Base-by-base conservation (phyloP, 2,888 invertebrate species). In the Dromius quadrimaculatus region DNA sequence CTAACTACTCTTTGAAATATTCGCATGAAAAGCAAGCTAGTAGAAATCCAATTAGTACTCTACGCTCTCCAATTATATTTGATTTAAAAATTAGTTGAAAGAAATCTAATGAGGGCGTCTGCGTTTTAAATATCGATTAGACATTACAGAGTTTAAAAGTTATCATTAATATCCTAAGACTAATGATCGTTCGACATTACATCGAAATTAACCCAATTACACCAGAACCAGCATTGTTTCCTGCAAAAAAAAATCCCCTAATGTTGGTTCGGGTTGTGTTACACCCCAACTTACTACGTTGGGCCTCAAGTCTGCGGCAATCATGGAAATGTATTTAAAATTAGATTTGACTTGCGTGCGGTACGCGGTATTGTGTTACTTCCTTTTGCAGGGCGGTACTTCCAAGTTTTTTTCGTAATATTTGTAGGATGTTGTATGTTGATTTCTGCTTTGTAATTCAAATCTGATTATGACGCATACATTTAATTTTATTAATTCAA, bases 261-360 rank as follows among this genome's bases (percentile, higher is more conserved):
- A 65, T 65, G 36, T 36, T 28, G n/a, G 23, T 50, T 36, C 20
- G 62, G 62, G 38, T 62, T 20, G 62, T 38, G 22, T 62, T 62
- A 62, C 62, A 62, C 64, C 50, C 65, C 41, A 36, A 15, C 41
- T 41, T 41, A 41, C 41, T 5, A 8, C 28, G 28, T 8, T n/a
- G n/a, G 15, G 47, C 45, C 50, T 34, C 36, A 23, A 50, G 43
- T 43, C 43, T 28, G 13, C 20, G 22, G 65, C 50, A 65, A 65
- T 65, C 65, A 65, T 50, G 65, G 47, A 65, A 65, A 65, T 65
- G 65, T 65, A 34, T 50, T 65, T 65, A 50, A 65, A 65, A 65
- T 65, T 65, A 50, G 65, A 65, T 65, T 65, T 65, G 65, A 65
- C 50, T 47, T 34, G 65, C 65, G 50, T 65, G 65, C 22, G 1